These are phyloP conservation scores for Musca vetustissima DNA, from an alignment of 1,140 invertebrate genomes.

Conservation along the genomic window DNA sequence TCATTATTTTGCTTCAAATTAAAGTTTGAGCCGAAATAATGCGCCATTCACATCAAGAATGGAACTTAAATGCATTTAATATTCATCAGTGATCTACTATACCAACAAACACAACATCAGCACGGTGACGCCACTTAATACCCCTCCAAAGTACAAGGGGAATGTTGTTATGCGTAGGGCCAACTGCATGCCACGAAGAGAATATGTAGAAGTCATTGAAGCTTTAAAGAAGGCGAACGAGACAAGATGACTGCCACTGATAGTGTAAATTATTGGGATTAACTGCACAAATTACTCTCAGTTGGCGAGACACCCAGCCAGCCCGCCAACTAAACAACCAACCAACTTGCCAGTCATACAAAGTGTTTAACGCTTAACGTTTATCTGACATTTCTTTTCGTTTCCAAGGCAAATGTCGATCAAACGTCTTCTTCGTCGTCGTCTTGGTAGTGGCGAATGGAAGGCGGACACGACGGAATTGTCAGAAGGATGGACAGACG, in stretches of 20 bases:
- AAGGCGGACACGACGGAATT: not conserved
- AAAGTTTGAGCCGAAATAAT: no score
- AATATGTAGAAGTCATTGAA: conserved; percentile 14
- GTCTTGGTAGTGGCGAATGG: not conserved
- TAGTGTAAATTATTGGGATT: conserved; percentile 30
- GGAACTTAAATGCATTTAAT: no score
- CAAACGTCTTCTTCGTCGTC: conserved; percentile 6
- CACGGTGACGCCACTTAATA: no score
- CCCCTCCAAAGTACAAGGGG: no score
- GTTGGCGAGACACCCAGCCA: not conserved
- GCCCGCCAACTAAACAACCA: not conserved
- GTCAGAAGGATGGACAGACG: no score
- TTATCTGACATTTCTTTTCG: not conserved
- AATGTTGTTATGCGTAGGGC: no score
- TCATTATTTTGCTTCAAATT: no score
- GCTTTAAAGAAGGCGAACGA: conserved; percentile 25
- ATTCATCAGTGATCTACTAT: no score
- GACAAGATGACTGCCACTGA: conserved; percentile 31
- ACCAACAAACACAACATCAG: no score
- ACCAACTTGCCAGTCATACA: conserved; percentile 3
- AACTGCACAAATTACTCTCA: conserved; percentile 28
- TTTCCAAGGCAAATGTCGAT: conserved; percentile 19
- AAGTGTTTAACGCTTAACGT: not conserved
- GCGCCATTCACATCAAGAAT: no score
- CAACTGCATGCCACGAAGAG: not conserved